phyloP scores from a whole-genome alignment of 2,888 invertebrate genomes.

The Eupithecia abbreviata region DNA sequence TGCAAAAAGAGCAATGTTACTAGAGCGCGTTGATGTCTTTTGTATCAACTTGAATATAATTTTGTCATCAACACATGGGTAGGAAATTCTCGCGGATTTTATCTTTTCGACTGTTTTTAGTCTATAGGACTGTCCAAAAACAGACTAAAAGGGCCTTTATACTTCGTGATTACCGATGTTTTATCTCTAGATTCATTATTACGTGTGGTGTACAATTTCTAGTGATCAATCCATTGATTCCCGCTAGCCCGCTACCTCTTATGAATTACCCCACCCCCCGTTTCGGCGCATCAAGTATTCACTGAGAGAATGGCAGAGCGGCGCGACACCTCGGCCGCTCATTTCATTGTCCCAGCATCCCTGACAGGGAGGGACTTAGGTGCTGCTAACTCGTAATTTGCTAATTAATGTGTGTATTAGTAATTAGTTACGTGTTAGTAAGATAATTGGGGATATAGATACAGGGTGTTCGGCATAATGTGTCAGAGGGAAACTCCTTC shows the following conservation, averaged over 20 bases:
- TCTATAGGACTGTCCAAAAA: no score
- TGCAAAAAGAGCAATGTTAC: background rate
- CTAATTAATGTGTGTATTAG: conserved; percentile 4
- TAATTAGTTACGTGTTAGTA: conserved; percentile 1
- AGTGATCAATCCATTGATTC: background rate
- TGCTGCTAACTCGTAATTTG: conserved; percentile 1
- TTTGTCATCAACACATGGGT: background rate
- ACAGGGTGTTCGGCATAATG: background rate
- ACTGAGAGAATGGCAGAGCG: conserved; percentile 78
- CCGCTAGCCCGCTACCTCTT: conserved; percentile 46
- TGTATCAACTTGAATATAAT: background rate
- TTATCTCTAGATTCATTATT: no score
- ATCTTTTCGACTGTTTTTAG: no score
- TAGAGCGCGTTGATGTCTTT: background rate
- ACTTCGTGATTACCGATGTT: no score
- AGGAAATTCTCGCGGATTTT: no score
- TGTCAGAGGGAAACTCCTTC: no score
- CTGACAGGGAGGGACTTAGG: conserved; percentile 22
- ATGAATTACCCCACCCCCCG: conserved; percentile 40
- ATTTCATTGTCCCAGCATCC: conserved; percentile 74
- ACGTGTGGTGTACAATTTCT: no score
- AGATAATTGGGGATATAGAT: background rate
- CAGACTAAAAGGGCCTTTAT: no score
- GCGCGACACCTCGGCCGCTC: conserved; percentile 77
- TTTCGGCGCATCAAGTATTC: conserved; percentile 79